phyloP scores from a whole-genome alignment of 2,113 vertebrate genomes.

The Phaethornis superciliosus region DNA sequence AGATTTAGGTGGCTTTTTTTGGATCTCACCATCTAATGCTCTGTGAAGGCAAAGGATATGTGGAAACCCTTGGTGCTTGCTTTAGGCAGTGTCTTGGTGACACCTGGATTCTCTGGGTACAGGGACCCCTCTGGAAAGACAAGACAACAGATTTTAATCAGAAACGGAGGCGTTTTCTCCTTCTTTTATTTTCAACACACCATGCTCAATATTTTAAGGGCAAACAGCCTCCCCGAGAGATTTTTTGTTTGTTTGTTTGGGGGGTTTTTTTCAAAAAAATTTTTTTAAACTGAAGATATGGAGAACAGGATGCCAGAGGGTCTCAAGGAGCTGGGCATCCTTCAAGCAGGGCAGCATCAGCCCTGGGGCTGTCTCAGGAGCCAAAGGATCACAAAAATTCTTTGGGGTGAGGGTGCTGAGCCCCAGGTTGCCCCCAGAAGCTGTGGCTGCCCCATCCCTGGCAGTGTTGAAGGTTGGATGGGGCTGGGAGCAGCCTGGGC shows the following conservation, averaged over 20 bases:
- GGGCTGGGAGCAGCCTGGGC: too few relatives aligned
- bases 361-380: background rate
- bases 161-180: background rate
- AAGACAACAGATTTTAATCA: background rate
- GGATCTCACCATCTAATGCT: accelerated
- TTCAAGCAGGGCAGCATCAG: too few relatives aligned
- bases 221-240: background rate
- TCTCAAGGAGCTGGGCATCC: background rate
- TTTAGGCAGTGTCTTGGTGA: background rate
- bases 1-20: background rate
- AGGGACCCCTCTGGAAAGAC: too few relatives aligned
- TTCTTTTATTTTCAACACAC: background rate
- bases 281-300: too few relatives aligned
- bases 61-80: accelerated
- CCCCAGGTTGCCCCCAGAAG: too few relatives aligned
- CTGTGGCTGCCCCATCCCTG: too few relatives aligned
- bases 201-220: accelerated
- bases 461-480: too few relatives aligned
- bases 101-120: accelerated
- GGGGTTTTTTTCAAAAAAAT: background rate
- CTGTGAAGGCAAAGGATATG: accelerated
- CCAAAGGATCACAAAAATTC: background rate
- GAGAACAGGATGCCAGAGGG: background rate
- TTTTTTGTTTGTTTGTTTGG: background rate
- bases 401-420: too few relatives aligned